A percentile compares a stretch with the other conserved stretches of the same genome.
phyloP scores from a whole-genome alignment of 2,888 invertebrate species.

The Eledona agricola region DNA sequence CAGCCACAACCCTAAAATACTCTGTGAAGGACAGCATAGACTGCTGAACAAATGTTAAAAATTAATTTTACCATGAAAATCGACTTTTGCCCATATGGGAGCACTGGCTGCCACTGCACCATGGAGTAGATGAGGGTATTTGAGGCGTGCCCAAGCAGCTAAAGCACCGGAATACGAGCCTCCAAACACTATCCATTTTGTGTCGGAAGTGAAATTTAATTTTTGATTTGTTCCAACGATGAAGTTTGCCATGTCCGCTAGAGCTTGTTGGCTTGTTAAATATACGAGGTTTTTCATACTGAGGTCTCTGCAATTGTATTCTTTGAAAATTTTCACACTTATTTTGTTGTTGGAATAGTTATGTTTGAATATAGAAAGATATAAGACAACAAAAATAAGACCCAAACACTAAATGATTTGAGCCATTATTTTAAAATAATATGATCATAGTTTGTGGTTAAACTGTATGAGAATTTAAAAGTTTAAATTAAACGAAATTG shows the following conservation, averaged over 20 bases:
- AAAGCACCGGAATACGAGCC: conserved; percentile 95
- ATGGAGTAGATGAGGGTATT: conserved; percentile 88
- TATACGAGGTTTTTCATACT: conserved; percentile 81
- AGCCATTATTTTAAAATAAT: no score
- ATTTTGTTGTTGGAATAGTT: no score
- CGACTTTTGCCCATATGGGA: conserved; percentile 83
- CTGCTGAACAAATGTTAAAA: no score
- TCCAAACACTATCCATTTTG: conserved; percentile 92
- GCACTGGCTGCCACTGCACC: conserved; percentile 91
- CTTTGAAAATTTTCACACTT: no score
- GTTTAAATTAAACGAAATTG: no score
- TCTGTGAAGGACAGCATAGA: conserved; percentile 12
- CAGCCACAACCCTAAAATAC: conserved; percentile 83
- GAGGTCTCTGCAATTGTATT: conserved; percentile 86
- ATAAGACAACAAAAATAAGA: no score
- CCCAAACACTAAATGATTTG: no score
- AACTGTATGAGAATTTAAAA: no score
- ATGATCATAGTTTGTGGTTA: no score
- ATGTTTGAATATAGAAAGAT: no score
- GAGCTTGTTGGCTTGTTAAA: conserved; percentile 81
- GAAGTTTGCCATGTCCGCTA: conserved; percentile 88
- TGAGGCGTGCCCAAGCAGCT: conserved; percentile 88
- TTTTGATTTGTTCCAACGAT: conserved; percentile 75
- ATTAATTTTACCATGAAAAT: conserved; percentile 87
- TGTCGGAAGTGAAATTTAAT: conserved; percentile 67